A percentile compares a stretch with the other conserved stretches of the same genome.
Conservation (phyloP, 2,888 invertebrate genomes). For the Drosophila maculinotata region DNA sequence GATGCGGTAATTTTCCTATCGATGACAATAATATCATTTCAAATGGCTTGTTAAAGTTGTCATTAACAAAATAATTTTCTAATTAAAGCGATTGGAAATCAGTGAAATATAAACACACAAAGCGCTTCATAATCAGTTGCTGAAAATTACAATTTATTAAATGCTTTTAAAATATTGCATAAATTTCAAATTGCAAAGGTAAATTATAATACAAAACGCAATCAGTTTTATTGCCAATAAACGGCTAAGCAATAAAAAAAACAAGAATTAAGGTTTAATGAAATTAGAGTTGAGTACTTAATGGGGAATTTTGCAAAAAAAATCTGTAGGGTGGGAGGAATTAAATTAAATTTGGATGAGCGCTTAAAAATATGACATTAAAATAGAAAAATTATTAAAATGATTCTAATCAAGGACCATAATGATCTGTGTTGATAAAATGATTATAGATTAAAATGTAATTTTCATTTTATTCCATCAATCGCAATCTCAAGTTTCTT, state of each 20-base stretch:
- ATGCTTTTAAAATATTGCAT: not conserved
- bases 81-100: constrained; percentile 14
- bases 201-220: constrained; percentile 10
- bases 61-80: constrained; percentile 22
- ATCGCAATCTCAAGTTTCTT: not conserved
- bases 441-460: no score
- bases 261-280: not conserved
- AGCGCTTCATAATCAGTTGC: constrained; percentile 14
- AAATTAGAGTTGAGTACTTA: not conserved
- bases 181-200: constrained; percentile 9
- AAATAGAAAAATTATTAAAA: no score
- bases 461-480: no score
- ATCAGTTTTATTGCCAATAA: constrained; percentile 17
- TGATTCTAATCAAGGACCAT: no score
- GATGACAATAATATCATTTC: constrained; percentile 46
- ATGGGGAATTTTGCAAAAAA: not conserved
- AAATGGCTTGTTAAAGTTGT: constrained; percentile 26
- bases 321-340: not conserved
- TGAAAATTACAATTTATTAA: constrained; percentile 5
- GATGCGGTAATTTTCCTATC: constrained; percentile 63
- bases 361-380: not conserved
- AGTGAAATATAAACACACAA: constrained; percentile 13
- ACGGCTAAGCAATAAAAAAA: constrained; percentile 10
- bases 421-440: no score
- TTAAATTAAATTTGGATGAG: not conserved